Base-by-base conservation (phyloP, 2,797 vertebrate genomes). In the Sparus aurata region DNA sequence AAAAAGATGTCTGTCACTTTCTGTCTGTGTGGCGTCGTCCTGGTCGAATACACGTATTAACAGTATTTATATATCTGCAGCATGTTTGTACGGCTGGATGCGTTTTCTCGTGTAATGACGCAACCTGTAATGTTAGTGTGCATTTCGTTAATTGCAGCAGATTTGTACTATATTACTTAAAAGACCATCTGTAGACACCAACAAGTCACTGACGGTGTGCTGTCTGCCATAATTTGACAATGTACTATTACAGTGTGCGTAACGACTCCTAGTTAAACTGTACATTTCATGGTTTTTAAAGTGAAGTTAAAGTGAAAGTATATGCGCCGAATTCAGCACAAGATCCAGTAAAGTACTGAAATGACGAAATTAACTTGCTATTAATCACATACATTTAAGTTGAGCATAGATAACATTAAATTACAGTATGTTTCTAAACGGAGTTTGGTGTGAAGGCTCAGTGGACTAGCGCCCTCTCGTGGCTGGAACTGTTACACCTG, bases 261-360 rank as follows among this genome's bases (percentile, higher is more conserved):
- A 68, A n/a, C 0, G 38, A 10, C 6, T 10, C 2, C 0, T 12
- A 23, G 10, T 0, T 49, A 6, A 45, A 1, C 15, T 60, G 27
- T 18, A 23, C 2, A 38, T 17, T 12, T 45, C 7, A 41, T 17
- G 3, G 1, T 18, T 4, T 34, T 1, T 2, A 58, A 59, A 34
- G 34, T 34, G 7, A 9, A 34, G 8, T 34, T 34, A 34, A 34
- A 34, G 34, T 34, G 7, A 34, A 53, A 9, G 6, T 1, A 1
- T 50, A 0, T 12, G 4, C 1, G 78, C 87, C 61, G 82, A 86
- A 80, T 78, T 73, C 0, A 62, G 1, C 13, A 6, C 0, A 43
- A 61, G 0, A 7, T 0, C 0, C 1, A n/a, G 12, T 10, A 2
- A 58, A 0, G 3, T 10, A 0, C 11, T 12, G 6, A 34, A n/a